Base-by-base conservation (phyloP, 2,888 invertebrate genomes). In the Ochropleura leucogaster region DNA sequence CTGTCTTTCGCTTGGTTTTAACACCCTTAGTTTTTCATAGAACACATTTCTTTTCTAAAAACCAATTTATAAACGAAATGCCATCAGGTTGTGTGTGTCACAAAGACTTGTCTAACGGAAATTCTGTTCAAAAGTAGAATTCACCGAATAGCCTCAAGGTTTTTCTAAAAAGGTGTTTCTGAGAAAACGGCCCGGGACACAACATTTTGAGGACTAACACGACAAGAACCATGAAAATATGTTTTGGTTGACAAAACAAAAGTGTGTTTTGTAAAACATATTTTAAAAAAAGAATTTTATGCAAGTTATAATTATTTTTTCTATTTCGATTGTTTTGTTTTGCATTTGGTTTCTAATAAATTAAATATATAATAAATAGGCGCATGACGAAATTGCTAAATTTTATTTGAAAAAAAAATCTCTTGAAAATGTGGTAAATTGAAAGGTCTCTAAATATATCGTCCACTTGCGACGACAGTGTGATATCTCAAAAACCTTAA, bases 81-180 rank as follows among this genome's bases (percentile, higher is more conserved):
- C 18, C 20, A 42, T n/a, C 6, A 6, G n/a, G 5, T 40, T 63
- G 44, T 46, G 53, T 73, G 47, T 69, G 51, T 59, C 80, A 70
- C 30, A 64, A 30, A 75, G 40, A 51, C 66, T 74, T 59, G 66
- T 57, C 69, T 77, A 68, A 49, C 66, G 74, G 67, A 85, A 75
- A 72, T 76, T 79, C 57, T 65, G 53, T 16, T 47, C 5, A 55
- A 51, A 72, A 72, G 63, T 68, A 65, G 62, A 79, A 72, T 82
- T 84, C 77, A 44, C 9, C 66, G 79, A 74, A 83, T n/a, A 30
- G 55, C 57, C n/a, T 60, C 74, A 68, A 74, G 80, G 72, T 73
- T 72, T 47, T 30, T 30, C 30, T 64, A 42, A 72, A 72, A 72
- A 63, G 64, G 53, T 64, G 1, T 6, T 83, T 83, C 70, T 55